Evolutionary conservation across 2,113 vertebrate genomes (phyloP).

Genomic region (Oxyruncus cristatus): DNA sequence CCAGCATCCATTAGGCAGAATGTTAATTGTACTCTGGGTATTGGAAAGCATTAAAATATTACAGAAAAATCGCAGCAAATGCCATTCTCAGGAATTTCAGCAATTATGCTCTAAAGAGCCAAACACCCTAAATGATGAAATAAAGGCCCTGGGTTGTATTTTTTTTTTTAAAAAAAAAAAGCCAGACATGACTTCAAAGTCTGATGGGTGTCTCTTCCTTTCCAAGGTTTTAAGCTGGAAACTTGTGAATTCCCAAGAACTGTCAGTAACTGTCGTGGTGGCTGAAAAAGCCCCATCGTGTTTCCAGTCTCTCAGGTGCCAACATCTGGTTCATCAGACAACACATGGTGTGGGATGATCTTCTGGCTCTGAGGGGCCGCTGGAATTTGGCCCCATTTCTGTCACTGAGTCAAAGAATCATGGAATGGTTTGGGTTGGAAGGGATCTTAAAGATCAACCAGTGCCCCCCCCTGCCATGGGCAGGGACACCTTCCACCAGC

Average conservation of each 20-base stretch:
- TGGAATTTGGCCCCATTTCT: neutral
- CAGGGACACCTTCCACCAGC: neutral
- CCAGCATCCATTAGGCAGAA: constrained; percentile 54
- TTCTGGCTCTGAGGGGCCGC: neutral
- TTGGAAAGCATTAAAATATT: constrained; percentile 53
- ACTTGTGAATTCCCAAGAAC: neutral
- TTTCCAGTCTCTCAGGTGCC: neutral
- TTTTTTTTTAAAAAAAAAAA: neutral
- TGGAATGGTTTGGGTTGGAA: neutral
- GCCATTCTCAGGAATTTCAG: constrained; percentile 54
- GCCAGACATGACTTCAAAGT: constrained; percentile 7
- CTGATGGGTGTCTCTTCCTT: neutral
- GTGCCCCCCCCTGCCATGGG: neutral
- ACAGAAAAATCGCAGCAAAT: constrained; percentile 38
- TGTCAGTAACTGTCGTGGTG: neutral
- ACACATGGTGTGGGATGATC: neutral
- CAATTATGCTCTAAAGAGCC: constrained; percentile 6
- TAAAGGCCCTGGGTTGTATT: neutral
- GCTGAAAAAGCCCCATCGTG: neutral
- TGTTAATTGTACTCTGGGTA: constrained; percentile 52
- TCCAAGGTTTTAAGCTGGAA: neutral
- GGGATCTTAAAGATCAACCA: neutral
- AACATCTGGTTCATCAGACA: neutral
- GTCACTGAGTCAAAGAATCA: neutral
- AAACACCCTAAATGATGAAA: neutral